Percentiles rank a stretch among this genome's conserved stretches.
These are phyloP conservation scores for Podotricha telesiphe DNA, from an alignment of 2,888 invertebrate genomes.

Conservation along the genomic window DNA sequence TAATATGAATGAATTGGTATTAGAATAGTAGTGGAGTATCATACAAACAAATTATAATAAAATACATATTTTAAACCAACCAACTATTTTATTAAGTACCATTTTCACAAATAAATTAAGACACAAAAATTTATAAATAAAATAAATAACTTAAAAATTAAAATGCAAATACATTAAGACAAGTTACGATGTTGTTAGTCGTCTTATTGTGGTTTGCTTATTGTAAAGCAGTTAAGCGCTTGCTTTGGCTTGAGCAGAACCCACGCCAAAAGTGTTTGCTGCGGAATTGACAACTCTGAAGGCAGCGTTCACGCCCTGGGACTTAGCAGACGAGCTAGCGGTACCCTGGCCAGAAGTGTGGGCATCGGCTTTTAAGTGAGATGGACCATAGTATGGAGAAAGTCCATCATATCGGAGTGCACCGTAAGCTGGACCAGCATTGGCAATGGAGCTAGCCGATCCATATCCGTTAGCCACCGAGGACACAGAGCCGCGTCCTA, in stretches of 20 bases:
- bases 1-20: not conserved
- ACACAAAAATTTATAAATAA: slow-evolving; percentile 33
- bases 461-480: slow-evolving; percentile 50
- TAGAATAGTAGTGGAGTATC: too few relatives aligned
- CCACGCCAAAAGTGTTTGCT: slow-evolving; percentile 59
- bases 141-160: slow-evolving; percentile 56
- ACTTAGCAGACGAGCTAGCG: slow-evolving; percentile 62
- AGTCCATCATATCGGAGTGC: slow-evolving; percentile 19
- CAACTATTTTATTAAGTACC: slow-evolving; percentile 33
- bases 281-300: slow-evolving; percentile 63
- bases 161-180: slow-evolving; percentile 75
- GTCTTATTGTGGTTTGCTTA: slow-evolving; percentile 73
- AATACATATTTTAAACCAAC: slow-evolving; percentile 11
- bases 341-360: slow-evolving; percentile 60
- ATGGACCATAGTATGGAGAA: slow-evolving; percentile 46
- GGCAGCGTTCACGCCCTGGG: slow-evolving; percentile 58
- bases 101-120: slow-evolving; percentile 30
- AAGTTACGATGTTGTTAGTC: slow-evolving; percentile 67
- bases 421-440: slow-evolving; percentile 30
- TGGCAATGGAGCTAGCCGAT: slow-evolving; percentile 52
- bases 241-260: slow-evolving; percentile 66
- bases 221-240: slow-evolving; percentile 50
- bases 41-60: slow-evolving; percentile 1
- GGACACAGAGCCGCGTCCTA: slow-evolving; percentile 35
- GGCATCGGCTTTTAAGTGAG: slow-evolving; percentile 57